Evolutionary conservation across 2,888 invertebrate species (phyloP).

Genomic region (Busseola fusca): DNA sequence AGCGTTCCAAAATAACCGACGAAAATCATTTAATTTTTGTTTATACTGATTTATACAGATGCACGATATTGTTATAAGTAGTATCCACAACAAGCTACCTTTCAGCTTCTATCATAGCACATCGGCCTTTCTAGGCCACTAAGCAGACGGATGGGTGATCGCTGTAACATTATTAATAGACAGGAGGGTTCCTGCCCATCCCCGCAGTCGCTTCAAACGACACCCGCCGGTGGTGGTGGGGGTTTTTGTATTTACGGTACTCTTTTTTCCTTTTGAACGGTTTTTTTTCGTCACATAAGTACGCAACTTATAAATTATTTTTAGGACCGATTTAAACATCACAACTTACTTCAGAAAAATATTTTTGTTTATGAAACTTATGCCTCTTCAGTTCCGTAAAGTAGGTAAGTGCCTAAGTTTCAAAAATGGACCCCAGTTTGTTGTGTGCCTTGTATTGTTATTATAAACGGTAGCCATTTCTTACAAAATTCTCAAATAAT

Average conservation of each 20-base stretch:
- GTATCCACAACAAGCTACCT: not conserved
- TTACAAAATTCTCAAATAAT: not conserved
- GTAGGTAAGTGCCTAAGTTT: not conserved
- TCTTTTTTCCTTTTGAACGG: constrained; percentile 9
- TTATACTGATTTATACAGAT: too few species aligned
- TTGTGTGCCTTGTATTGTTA: not conserved
- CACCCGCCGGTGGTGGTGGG: constrained; percentile 30
- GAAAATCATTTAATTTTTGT: too few species aligned
- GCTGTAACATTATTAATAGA: constrained; percentile 37
- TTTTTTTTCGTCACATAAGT: not conserved
- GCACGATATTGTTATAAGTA: not conserved
- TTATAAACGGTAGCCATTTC: not conserved
- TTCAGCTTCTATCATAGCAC: not conserved
- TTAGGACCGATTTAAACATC: not conserved
- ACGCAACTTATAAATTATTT: not conserved
- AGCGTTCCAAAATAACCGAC: too few species aligned
- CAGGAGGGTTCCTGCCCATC: constrained; percentile 45
- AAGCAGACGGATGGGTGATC: constrained; percentile 28
- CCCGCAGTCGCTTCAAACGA: constrained; percentile 26
- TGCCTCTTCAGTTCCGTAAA: not conserved
- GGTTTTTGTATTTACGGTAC: constrained; percentile 19
- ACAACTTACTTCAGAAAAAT: not conserved
- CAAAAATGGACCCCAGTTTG: not conserved
- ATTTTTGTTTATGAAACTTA: not conserved
- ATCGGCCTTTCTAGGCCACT: constrained; percentile 33